These are phyloP conservation scores for Macrotrachela quadricornifera DNA, from an alignment of 1,140 invertebrate species.

Conservation along the genomic window DNA sequence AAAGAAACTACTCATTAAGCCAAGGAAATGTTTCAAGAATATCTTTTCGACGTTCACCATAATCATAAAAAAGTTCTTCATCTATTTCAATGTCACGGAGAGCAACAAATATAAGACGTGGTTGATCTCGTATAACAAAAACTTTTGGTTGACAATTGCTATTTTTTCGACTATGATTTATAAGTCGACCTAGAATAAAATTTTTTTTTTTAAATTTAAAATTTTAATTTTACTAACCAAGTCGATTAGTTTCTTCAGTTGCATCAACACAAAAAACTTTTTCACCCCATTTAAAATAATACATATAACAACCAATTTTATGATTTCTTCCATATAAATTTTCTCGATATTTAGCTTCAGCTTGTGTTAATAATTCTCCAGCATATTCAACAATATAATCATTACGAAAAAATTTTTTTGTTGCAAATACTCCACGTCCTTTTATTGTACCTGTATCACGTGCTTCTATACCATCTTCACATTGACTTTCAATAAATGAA, in stretches of 20 bases:
- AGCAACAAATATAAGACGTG: slow-evolving; percentile 68
- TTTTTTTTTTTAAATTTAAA: too few relatives aligned
- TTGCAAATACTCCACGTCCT: slow-evolving; percentile 46
- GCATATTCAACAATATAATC: slow-evolving; percentile 91
- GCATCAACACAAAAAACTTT: slow-evolving; percentile 91
- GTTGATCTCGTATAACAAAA: slow-evolving; percentile 38
- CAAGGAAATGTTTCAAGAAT: slow-evolving; percentile 75
- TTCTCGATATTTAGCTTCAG: slow-evolving; percentile 61
- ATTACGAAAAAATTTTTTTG: slow-evolving; percentile 50
- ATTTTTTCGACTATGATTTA: slow-evolving; percentile 71
- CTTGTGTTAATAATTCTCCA: slow-evolving; percentile 66
- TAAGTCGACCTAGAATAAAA: slow-evolving; percentile 45
- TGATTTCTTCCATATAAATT: slow-evolving; percentile 45
- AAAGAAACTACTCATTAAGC: slow-evolving; percentile 34
- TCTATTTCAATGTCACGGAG: slow-evolving; percentile 60
- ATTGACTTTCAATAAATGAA: too few relatives aligned
- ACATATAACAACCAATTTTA: slow-evolving; percentile 86
- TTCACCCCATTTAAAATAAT: slow-evolving; percentile 77
- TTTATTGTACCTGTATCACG: too few relatives aligned
- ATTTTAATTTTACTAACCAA: slow-evolving; percentile 36
- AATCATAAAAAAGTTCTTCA: slow-evolving; percentile 85
- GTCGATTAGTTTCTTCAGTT: slow-evolving; percentile 60
- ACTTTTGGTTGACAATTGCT: slow-evolving; percentile 74
- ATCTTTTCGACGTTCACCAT: slow-evolving; percentile 76
- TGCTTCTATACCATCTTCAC: too few relatives aligned